Base-by-base conservation (phyloP, 2,113 vertebrate species). In the Poeciliopsis prolifica region DNA sequence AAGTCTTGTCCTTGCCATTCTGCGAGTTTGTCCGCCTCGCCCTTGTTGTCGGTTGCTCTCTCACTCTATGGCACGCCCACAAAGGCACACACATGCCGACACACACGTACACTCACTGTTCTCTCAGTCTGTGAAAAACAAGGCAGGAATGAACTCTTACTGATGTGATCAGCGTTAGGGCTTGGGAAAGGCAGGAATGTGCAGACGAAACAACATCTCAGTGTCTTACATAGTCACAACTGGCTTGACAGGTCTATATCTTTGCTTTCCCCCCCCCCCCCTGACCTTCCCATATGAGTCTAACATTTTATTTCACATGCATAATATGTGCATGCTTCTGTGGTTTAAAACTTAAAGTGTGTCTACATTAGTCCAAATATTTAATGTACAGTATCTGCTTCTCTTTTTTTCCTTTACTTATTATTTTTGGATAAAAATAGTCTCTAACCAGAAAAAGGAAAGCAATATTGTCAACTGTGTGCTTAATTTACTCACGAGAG, bases 181-280 rank as follows among this genome's bases (percentile, higher is more conserved):
- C 30, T 70, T 75, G 74, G 62, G 17, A 28, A 35, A 29, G 4
- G 22, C 42, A 77, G 44, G 82, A 77, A 90, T 84, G 77, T 42
- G 71, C 71, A n/a, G 29, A 65, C 29, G 29, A 65, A 79, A 79
- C 63, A 58, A 51, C 33, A 28, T 3, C 64, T 15, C 70, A 72
- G 61, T 35, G 42, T 1, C 42, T n/a, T 61, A 68, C 70, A 35
- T 2, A 35, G 4, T 3, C 33, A 64, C 5, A 33, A 8, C 19
- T 64, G 30, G 30, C 10, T 33, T 31, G 22, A 58, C 24, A 58
- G 51, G 24, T 58, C 22, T 3, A 58, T n/a, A 58, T n/a, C 28
- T 28, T 28, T 61, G 29, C 77, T 61, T 54, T 29, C 44, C 37
- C 44, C 29, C 42, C 44, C 63, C 42, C 13, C 31, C 29, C 29